phyloP scores from a whole-genome alignment of 2,888 invertebrate species.

The Gryllus longicercus region DNA sequence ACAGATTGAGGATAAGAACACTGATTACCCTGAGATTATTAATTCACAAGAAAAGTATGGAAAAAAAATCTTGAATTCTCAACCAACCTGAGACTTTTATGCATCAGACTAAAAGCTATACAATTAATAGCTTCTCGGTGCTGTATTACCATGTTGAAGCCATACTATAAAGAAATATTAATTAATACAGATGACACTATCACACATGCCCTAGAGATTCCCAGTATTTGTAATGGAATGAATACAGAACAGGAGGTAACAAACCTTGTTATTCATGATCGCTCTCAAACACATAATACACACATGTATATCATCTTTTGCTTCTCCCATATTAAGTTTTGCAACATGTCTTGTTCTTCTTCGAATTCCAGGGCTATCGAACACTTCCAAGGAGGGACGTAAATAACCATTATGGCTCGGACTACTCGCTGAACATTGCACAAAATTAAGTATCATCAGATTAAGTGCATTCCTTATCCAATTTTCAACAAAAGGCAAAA shows the following conservation, averaged over 20 bases:
- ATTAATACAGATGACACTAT: too few species aligned
- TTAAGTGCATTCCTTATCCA: not conserved
- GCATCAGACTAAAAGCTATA: conserved; percentile 93
- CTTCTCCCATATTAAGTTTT: conserved; percentile 88
- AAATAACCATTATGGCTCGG: conserved; percentile 34
- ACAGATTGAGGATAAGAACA: not conserved
- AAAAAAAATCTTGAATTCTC: conserved; percentile 11
- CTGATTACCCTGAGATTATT: too few species aligned
- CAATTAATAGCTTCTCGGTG: conserved; percentile 97
- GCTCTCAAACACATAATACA: conserved; percentile 98
- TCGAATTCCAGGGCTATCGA: conserved; percentile 67
- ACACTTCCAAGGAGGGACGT: conserved; percentile 51
- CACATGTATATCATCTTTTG: conserved; percentile 97
- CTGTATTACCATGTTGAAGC: conserved; percentile 98
- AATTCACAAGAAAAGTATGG: too few species aligned
- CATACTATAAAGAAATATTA: conserved; percentile 65
- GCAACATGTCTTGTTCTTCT: conserved; percentile 80
- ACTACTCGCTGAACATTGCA: conserved; percentile 25
- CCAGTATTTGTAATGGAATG: too few species aligned
- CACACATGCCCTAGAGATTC: too few species aligned
- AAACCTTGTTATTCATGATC: conserved; percentile 98
- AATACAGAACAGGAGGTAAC: too few species aligned
- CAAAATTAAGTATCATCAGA: not conserved
- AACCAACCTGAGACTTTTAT: conserved; percentile 80
- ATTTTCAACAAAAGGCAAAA: too few species aligned